Conservation (phyloP, 2,797 vertebrate genomes). For the Heteromormyrus szaboi region DNA sequence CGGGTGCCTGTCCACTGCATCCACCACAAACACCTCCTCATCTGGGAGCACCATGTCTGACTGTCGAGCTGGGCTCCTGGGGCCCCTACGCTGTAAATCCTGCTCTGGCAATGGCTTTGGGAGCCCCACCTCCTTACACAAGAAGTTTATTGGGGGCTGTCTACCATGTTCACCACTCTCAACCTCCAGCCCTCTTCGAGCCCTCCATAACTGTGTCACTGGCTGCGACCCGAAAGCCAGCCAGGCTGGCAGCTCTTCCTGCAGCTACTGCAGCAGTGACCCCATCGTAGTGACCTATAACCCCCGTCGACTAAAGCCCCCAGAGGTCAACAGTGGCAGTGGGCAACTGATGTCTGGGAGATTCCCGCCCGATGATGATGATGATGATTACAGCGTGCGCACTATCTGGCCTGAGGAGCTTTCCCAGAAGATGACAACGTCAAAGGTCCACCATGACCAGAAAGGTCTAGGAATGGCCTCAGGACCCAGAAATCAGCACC, state of each 20-base stretch:
- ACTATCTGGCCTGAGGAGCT: conserved; percentile 79
- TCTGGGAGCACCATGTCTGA: conserved; percentile 68
- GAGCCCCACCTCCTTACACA: conserved; percentile 64
- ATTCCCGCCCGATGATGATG: conserved; percentile 57
- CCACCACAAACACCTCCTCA: conserved; percentile 69
- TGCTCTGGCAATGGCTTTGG: conserved; percentile 61
- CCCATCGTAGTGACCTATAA: conserved; percentile 79
- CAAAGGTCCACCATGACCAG: conserved; percentile 63
- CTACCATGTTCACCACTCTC: conserved; percentile 66
- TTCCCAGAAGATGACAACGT: conserved; percentile 70
- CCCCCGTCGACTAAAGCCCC: conserved; percentile 63
- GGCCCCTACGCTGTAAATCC: conserved; percentile 62
- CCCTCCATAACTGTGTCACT: conserved; percentile 69
- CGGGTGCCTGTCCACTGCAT: conserved; percentile 65
- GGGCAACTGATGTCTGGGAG: conserved; percentile 44
- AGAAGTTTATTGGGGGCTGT: conserved; percentile 67
- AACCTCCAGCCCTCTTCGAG: conserved; percentile 62
- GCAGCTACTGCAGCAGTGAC: conserved; percentile 81
- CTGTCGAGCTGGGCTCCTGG: conserved; percentile 56
- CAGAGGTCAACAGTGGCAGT: conserved; percentile 44
- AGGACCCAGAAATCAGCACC: conserved; percentile 46
- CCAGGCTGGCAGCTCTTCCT: conserved; percentile 72
- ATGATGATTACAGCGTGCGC: conserved; percentile 74
- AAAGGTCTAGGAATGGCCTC: conserved; percentile 50
- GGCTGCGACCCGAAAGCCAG: conserved; percentile 71